Base-by-base conservation (phyloP, 2,888 invertebrate genomes). In the Morpho achilles region DNA sequence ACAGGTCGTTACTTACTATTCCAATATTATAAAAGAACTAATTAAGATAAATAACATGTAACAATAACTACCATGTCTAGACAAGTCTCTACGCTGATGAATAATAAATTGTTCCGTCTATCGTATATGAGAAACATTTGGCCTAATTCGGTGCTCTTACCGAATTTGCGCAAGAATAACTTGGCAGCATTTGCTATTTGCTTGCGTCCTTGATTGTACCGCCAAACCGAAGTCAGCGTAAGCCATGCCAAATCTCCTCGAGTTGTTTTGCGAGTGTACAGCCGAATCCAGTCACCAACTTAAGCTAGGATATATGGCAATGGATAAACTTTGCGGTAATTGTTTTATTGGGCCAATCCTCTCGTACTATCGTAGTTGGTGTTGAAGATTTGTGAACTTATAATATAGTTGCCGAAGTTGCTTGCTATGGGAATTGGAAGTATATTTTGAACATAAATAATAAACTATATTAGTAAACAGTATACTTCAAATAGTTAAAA, bases 211-310 rank as follows among this genome's bases (percentile, higher is more conserved):
- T 70, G 70, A 69, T 70, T 71, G 69, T 70, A 71, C 66, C 69
- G 71, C 74, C 75, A 78, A 81, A 76, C 76, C 77, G 69, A 79
- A 78, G 77, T 84, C 79, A 73, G 80, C 81, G 71, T 71, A 78
- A 76, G 69, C 78, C 71, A 69, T 84, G 85, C 84, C 85, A 85
- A 85, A 83, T 84, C 77, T 80, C 75, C 77, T 75, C 69, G 74
- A 77, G 77, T 79, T 81, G 78, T 80, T 80, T 77, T 76, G 72
- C 67, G 71, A 75, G 72, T 74, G 59, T 59, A 53, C 56, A 59
- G 44, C 60, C 64, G 62, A 56, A 67, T 63, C 63, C 65, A 69
- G 65, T 66, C 66, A 62, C 66, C 64, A 66, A 63, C 61, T 63
- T 64, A 64, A 64, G 60, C 64, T 50, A 55, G 64, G 61, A 66